phyloP scores from a whole-genome alignment of 2,113 vertebrate genomes.

The Nyctereutes procyonoides region DNA sequence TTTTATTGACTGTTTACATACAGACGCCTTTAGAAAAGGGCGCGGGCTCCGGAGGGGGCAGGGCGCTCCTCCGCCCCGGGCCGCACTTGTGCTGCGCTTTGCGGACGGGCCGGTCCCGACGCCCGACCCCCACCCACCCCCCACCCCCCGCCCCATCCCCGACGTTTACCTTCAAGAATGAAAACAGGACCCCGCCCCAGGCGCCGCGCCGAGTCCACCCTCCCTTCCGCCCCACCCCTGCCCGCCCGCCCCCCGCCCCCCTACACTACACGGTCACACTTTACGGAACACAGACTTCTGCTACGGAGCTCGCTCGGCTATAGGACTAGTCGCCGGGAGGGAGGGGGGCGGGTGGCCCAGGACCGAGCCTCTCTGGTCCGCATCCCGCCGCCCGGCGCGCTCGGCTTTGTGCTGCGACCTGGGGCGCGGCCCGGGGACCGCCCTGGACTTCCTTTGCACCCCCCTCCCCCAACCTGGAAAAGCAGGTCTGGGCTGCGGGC shows the following conservation, averaged over 20 bases:
- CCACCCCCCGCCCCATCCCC: background rate
- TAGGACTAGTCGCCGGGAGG: constrained; percentile 48
- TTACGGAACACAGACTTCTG: constrained; percentile 64
- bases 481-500: background rate
- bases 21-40: constrained; percentile 77
- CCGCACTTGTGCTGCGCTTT: constrained; percentile 73
- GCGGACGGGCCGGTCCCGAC: background rate
- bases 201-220: background rate
- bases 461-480: too few relatives aligned
- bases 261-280: constrained; percentile 59
- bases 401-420: background rate
- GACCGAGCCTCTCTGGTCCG: rapidly evolving
- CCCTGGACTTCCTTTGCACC: background rate
- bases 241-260: background rate
- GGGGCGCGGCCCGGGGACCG: background rate
- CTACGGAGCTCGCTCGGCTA: constrained; percentile 66
- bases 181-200: background rate
- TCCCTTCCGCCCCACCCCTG: background rate
- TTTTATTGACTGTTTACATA: constrained; percentile 86
- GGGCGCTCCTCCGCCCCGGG: background rate
- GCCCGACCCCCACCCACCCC: background rate
- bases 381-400: background rate
- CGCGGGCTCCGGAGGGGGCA: background rate
- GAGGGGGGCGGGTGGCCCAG: background rate
- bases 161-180: background rate